Base-by-base conservation (phyloP, 1,140 invertebrate genomes). In the Cataglyphis hispanica region DNA sequence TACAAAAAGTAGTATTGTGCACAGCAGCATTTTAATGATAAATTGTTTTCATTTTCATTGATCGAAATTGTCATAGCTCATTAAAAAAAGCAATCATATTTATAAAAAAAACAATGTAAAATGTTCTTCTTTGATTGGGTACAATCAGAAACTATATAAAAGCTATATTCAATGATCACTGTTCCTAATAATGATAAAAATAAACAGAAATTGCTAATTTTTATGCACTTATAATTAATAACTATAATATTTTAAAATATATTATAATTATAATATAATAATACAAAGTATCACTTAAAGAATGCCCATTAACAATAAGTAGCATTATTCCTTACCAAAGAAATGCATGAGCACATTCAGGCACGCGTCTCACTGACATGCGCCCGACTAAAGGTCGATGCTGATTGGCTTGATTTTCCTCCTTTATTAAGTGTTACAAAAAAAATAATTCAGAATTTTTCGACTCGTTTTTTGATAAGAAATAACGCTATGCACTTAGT, bases 201-300 rank as follows among this genome's bases (percentile, higher is more conserved):
- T 40, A 13, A 76, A 60, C 53, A 61, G 27, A 10, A 77, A 19
- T 19, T 80, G 7, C 69, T 69, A 56, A 80, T 80, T 27, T 46
- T 60, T 31, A 60, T 37, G 31, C 7, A n/a, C 11, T 11, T 74
- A 37, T 37, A 81, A 72, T 53, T 72, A 43, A 81, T 83, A 31
- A 60, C 40, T 83, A 46, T 74, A 60, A 58, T 19, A 19, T 43
- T 72, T 19, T 31, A 11, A 31, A 72, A 34, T 58, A 58, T 27
- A n/a, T n/a, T n/a, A n/a, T n/a, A n/a, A n/a, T n/a, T 31, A 60
- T 53, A 31, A 3, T 31, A 31, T 31, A 31, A 31, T 31, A 3
- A 31, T 31, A 31, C 31, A 31, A 3, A 31, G 2, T 31, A 3
- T 31, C 31, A 31, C 31, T 31, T 31, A 31, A 31, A 31, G 31